phyloP scores from a whole-genome alignment of 2,797 vertebrate species.

The Esox masquinongy region DNA sequence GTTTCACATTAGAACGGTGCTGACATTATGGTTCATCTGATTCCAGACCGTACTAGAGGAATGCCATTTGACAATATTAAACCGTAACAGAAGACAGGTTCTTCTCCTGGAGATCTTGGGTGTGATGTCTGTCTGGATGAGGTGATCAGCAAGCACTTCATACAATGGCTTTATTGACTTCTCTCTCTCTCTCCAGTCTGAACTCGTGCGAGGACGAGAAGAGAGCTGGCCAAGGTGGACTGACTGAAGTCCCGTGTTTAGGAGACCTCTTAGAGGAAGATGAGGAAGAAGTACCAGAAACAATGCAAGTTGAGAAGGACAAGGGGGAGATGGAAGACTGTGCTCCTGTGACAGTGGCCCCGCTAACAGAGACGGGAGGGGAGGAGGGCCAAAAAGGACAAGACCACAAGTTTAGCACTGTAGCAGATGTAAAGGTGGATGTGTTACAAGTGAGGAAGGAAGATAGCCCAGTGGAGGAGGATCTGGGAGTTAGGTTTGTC shows the following conservation, averaged over 20 bases:
- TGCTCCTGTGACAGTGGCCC: neutral
- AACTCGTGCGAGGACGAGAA: slow-evolving; percentile 31
- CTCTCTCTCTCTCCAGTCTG: slow-evolving; percentile 38
- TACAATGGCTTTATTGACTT: neutral
- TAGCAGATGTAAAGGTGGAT: slow-evolving; percentile 7
- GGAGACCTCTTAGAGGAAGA: slow-evolving; percentile 33
- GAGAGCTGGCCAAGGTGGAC: slow-evolving; percentile 27
- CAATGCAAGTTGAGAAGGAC: slow-evolving; percentile 25
- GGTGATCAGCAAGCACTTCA: neutral
- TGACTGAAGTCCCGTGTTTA: slow-evolving; percentile 31
- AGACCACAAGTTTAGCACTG: slow-evolving; percentile 21
- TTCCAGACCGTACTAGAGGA: neutral
- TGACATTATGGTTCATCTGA: neutral
- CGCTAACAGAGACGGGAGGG: slow-evolving; percentile 20
- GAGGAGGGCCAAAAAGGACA: slow-evolving; percentile 28
- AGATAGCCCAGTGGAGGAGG: slow-evolving; percentile 23
- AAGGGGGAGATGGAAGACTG: neutral
- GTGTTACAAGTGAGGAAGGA: slow-evolving; percentile 16
- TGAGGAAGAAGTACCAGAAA: slow-evolving; percentile 27
- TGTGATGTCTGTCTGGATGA: neutral
- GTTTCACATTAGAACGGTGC: neutral
- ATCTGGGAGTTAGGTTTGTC: slow-evolving; percentile 58
- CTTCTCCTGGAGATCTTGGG: neutral
- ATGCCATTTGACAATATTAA: neutral
- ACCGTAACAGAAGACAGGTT: neutral